Conservation (phyloP, 2,888 invertebrate species). For the Conops quadrifasciatus region DNA sequence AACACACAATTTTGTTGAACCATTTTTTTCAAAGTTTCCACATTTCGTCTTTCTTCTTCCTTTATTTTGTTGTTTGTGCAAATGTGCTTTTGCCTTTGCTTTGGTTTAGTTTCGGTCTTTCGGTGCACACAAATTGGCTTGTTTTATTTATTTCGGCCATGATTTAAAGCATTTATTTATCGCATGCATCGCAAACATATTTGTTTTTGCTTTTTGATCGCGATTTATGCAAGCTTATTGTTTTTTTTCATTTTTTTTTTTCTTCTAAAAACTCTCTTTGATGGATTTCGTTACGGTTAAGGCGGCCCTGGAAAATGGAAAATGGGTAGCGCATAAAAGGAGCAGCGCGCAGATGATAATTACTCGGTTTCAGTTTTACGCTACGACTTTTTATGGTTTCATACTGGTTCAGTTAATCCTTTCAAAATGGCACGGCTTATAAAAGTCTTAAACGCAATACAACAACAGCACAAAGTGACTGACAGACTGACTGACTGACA, state of each 20-base stretch:
- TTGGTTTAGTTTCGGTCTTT: neutral
- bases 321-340: too few relatives aligned
- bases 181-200: neutral
- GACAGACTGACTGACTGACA: too few relatives aligned
- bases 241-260: neutral
- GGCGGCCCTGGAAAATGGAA: too few relatives aligned
- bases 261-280: too few relatives aligned
- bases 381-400: too few relatives aligned
- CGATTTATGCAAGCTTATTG: slow-evolving; percentile 4
- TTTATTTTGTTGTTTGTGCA: neutral
- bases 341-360: too few relatives aligned
- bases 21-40: neutral
- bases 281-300: too few relatives aligned
- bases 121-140: slow-evolving; percentile 16
- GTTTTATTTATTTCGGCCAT: slow-evolving; percentile 8
- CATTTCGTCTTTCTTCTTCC: neutral
- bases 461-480: too few relatives aligned
- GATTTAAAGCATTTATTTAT: neutral
- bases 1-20: neutral
- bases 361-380: too few relatives aligned
- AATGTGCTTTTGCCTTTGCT: neutral
- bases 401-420: too few relatives aligned
- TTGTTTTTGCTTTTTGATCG: slow-evolving; percentile 7
- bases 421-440: too few relatives aligned
- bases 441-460: too few relatives aligned